Evolutionary conservation across 2,113 vertebrate genomes (phyloP).

Genomic region (Scomber scombrus): DNA sequence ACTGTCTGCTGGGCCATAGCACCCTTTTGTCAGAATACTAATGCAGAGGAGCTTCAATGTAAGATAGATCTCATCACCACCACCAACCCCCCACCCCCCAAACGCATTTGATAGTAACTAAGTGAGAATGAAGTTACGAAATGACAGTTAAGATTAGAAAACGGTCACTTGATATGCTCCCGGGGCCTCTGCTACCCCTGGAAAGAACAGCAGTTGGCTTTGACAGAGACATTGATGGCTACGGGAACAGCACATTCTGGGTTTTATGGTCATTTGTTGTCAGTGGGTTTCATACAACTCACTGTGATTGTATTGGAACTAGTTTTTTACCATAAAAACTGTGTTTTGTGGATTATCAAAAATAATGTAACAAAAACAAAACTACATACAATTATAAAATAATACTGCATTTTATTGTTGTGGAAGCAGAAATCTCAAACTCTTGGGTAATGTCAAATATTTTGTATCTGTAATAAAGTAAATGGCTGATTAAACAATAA

Average conservation of each 20-base stretch:
- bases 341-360: not conserved
- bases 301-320: not conserved
- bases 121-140: slow-evolving; percentile 35
- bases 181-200: slow-evolving; percentile 12
- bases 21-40: not conserved
- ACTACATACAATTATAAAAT: no score
- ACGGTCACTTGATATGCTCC: slow-evolving; percentile 65
- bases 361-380: not conserved
- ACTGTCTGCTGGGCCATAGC: no score
- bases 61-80: not conserved
- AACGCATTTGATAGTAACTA: slow-evolving; percentile 35
- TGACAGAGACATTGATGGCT: slow-evolving; percentile 4
- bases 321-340: slow-evolving; percentile 4
- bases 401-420: no score
- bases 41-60: not conserved
- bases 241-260: slow-evolving; percentile 8
- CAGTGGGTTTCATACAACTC: not conserved
- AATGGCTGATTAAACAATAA: no score
- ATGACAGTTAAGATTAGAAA: slow-evolving; percentile 77
- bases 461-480: no score
- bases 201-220: slow-evolving; percentile 11
- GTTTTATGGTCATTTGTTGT: slow-evolving; percentile 14
- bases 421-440: no score
- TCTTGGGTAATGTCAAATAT: no score
- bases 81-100: not conserved